Conservation (phyloP, 2,888 invertebrate species). For the Aleiodes alternator region DNA sequence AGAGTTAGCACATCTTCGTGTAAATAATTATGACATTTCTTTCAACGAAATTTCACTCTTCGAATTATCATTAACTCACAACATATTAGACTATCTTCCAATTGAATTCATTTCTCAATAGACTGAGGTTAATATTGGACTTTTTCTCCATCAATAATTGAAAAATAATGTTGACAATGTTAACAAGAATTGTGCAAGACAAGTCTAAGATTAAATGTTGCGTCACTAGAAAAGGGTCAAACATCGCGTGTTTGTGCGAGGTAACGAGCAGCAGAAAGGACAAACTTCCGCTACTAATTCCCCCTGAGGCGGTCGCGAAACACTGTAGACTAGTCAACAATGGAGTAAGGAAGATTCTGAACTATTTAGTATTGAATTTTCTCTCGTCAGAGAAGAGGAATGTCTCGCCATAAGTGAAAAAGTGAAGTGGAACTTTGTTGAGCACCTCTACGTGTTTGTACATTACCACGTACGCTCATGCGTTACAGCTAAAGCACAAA, state of each 20-base stretch:
- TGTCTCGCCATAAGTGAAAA: conserved; percentile 24
- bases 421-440: background rate
- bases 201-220: background rate
- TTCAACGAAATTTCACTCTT: no score
- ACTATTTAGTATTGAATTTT: conserved; percentile 14
- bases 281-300: conserved; percentile 36
- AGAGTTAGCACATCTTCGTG: no score
- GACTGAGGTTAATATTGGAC: no score
- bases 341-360: background rate
- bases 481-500: conserved; percentile 38
- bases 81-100: no score
- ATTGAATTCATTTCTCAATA: no score
- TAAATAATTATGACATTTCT: no score
- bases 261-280: conserved; percentile 25
- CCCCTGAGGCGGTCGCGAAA: conserved; percentile 25
- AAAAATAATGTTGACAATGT: background rate
- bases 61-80: no score
- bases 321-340: conserved; percentile 5
- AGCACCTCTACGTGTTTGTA: conserved; percentile 36
- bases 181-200: conserved; percentile 5
- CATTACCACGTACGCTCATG: conserved; percentile 46
- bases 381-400: background rate
- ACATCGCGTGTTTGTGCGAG: conserved; percentile 38
- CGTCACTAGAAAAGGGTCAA: conserved; percentile 33
- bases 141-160: conserved; percentile 5